phyloP scores from a whole-genome alignment of 37 sponge, comb jelly and placozoan species.

The Spongia lamella region DNA sequence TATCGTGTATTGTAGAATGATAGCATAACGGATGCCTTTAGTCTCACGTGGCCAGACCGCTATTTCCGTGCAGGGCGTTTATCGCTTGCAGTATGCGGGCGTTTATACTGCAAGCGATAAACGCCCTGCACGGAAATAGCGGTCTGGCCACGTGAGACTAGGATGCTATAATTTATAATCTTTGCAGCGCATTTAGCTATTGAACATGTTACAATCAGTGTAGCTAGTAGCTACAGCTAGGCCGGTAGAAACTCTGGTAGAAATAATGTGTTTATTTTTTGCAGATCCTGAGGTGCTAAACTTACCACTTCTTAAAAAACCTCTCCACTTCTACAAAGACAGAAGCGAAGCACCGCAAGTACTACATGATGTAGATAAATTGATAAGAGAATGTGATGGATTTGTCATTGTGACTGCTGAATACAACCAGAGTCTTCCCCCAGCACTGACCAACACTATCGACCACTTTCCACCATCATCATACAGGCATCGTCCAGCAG shows the following conservation, averaged over 20 bases:
- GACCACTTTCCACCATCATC: constrained; percentile 82
- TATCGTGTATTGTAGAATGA: background rate
- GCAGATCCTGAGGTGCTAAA: constrained; percentile 77
- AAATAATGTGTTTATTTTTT: background rate
- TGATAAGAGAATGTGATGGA: constrained; percentile 73
- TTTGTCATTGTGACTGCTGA: constrained; percentile 76
- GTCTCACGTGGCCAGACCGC: too few relatives aligned
- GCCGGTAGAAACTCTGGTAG: too few relatives aligned
- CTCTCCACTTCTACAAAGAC: constrained; percentile 66
- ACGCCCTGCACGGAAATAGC: too few relatives aligned
- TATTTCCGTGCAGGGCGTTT: too few relatives aligned
- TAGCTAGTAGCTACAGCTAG: too few relatives aligned
- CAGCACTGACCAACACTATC: constrained; percentile 90
- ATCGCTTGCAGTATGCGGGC: too few relatives aligned
- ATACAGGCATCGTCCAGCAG: constrained; percentile 72
- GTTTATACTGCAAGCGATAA: too few relatives aligned
- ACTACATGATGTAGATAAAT: constrained; percentile 62
- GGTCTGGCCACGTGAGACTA: too few relatives aligned
- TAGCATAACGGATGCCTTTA: too few relatives aligned
- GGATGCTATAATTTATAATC: too few relatives aligned
- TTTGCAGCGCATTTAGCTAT: too few relatives aligned
- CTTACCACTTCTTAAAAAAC: constrained; percentile 78
- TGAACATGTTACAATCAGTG: too few relatives aligned
- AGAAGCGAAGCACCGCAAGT: constrained; percentile 52
- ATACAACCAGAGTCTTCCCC: constrained; percentile 91